Evolutionary conservation across 2,113 vertebrate species (phyloP).

Genomic region (Pao palembangensis): DNA sequence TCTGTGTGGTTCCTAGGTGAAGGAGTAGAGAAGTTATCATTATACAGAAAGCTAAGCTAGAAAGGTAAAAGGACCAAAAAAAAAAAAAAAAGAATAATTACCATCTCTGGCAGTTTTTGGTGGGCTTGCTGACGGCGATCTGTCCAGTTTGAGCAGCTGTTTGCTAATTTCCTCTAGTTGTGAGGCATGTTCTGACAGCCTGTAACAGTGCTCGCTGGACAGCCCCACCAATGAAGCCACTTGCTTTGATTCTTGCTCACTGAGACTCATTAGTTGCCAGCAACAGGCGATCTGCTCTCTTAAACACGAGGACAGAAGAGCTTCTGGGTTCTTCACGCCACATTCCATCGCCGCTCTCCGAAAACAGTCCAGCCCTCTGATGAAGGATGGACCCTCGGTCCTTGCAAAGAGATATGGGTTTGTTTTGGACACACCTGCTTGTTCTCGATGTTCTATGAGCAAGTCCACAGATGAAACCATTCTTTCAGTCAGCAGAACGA

Average conservation of each 20-base stretch:
- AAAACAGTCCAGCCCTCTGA: slow-evolving; percentile 66
- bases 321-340: slow-evolving; percentile 64
- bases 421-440: slow-evolving; percentile 53
- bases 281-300: slow-evolving; percentile 65
- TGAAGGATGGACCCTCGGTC: slow-evolving; percentile 66
- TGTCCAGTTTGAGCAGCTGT: slow-evolving; percentile 59
- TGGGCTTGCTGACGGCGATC: slow-evolving; percentile 22
- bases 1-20: slow-evolving; percentile 41
- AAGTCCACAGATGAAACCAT: slow-evolving; percentile 62
- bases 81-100: slow-evolving; percentile 23
- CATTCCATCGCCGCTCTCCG: slow-evolving; percentile 60
- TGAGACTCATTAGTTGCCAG: slow-evolving; percentile 69
- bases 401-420: slow-evolving; percentile 69
- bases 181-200: slow-evolving; percentile 41
- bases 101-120: slow-evolving; percentile 35
- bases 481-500: slow-evolving; percentile 60
- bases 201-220: slow-evolving; percentile 47
- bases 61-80: not conserved
- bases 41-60: not conserved
- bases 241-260: slow-evolving; percentile 48
- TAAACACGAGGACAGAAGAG: slow-evolving; percentile 57
- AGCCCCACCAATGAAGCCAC: slow-evolving; percentile 49
- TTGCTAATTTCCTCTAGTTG: slow-evolving; percentile 61
- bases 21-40: slow-evolving; percentile 4
- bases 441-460: slow-evolving; percentile 56